Base-by-base conservation (phyloP, 1,140 invertebrate species). In the Magallana ariakensis region DNA sequence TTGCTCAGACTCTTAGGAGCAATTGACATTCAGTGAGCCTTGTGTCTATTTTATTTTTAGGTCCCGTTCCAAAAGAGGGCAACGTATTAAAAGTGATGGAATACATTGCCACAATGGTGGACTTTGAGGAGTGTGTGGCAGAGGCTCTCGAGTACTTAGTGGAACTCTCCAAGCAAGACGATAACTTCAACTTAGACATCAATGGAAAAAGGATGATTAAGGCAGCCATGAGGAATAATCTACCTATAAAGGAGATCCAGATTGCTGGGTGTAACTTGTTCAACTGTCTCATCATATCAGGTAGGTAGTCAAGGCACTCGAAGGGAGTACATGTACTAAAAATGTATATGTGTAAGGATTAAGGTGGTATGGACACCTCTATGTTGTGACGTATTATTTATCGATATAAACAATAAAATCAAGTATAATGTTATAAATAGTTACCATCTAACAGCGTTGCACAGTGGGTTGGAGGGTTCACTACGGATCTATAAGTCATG, bases 211-310 rank as follows among this genome's bases (percentile, higher is more conserved):
- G 86, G 22, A 75, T 87, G 60, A 86, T 89, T 11, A 89, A 86
- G 33, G 84, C 82, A 53, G 84, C 84, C 82, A 87, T 89, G 86
- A 57, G 86, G 80, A 89, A 87, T 66, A 84, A 87, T 81, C 87
- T 89, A 22, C 86, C 60, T 26, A 87, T 92, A 80, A 88, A 87
- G 57, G 90, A 92, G 2, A 90, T 94, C 57, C 91, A 92, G 87
- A 89, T 92, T 56, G 86, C 89, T 84, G 93, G 93, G 19, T 93
- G 90, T 84, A 90, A 90, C 82, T 89, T 94, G 10, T 85, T 94
- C 4, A 92, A 92, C 66, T 87, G 90, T 60, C 89, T 94, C 16
- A 87, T 93, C 80, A 85, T 92, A 15, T 86, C 87, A 85, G 92
- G 94, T 94, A 91, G 84, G 19, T 55, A 55, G 4, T 16, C 19